Conservation (phyloP, 2,113 vertebrate species). For the Donacobius atricapilla region DNA sequence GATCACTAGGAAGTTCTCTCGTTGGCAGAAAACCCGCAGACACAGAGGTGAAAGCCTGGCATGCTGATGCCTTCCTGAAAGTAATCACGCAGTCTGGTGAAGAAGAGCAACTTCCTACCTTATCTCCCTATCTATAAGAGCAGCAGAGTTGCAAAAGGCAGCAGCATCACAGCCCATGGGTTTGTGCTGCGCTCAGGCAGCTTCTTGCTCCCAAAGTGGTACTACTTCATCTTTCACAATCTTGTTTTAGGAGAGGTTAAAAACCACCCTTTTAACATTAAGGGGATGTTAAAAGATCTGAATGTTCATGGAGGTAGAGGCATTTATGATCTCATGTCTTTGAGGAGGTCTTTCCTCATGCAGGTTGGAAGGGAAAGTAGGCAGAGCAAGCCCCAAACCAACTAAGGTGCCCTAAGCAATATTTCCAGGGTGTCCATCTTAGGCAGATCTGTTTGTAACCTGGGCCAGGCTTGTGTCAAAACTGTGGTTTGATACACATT, state of each 20-base stretch:
- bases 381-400: not conserved
- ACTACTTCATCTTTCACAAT: constrained; percentile 4
- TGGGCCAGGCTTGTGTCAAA: not conserved
- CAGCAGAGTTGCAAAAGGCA: not conserved
- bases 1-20: not conserved
- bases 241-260: not conserved
- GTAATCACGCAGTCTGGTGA: constrained; percentile 43
- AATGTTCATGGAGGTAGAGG: not conserved
- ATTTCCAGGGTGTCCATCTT: not conserved
- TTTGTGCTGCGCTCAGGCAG: not conserved
- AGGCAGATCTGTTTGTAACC: not conserved
- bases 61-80: not conserved
- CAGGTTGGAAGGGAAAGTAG: not conserved
- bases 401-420: not conserved
- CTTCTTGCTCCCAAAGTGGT: not conserved
- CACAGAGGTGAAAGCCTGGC: not conserved
- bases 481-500: not conserved
- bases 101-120: constrained; percentile 12
- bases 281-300: not conserved
- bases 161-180: not conserved
- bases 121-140: not conserved
- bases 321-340: not conserved
- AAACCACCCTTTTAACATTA: not conserved
- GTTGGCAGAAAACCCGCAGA: not conserved
- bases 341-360: not conserved